Percentiles rank a stretch among this genome's conserved stretches.
phyloP scores from a whole-genome alignment of 2,888 invertebrate genomes.

The Ormyrus rosae region DNA sequence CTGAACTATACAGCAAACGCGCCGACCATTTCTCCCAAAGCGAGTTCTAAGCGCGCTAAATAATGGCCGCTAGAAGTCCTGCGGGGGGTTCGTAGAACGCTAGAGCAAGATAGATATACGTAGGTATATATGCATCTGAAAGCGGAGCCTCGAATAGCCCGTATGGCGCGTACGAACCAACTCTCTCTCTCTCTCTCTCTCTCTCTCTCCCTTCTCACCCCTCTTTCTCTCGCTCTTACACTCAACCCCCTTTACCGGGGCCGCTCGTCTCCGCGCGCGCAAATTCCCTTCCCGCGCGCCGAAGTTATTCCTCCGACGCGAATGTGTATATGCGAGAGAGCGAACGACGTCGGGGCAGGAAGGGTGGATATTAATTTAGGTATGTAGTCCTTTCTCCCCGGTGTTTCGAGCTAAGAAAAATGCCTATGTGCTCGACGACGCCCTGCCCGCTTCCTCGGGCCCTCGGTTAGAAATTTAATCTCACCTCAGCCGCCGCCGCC shows the following conservation, averaged over 20 bases:
- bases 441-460: constrained; percentile 15
- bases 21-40: constrained; percentile 68
- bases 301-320: constrained; percentile 51
- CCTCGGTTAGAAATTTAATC: constrained; percentile 73
- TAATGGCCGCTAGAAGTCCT: constrained; percentile 74
- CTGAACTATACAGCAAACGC: constrained; percentile 55
- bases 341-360: constrained; percentile 39
- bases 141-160: constrained; percentile 60
- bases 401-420: constrained; percentile 72
- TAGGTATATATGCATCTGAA: constrained; percentile 8
- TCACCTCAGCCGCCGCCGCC: constrained; percentile 56
- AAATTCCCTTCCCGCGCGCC: constrained; percentile 61
- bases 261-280: constrained; percentile 53
- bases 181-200: constrained; percentile 22
- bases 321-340: constrained; percentile 30
- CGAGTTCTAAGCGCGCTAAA: constrained; percentile 74
- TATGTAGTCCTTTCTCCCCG: constrained; percentile 62
- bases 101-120: background rate
- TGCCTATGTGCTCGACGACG: constrained; percentile 61
- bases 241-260: constrained; percentile 34
- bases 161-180: constrained; percentile 60
- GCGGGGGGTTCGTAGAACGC: constrained; percentile 60
- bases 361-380: constrained; percentile 73
- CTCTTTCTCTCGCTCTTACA: constrained; percentile 26
- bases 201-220: constrained; percentile 15